Evolutionary conservation across 2,888 invertebrate genomes (phyloP).

Genomic region (Sycophila texana): DNA sequence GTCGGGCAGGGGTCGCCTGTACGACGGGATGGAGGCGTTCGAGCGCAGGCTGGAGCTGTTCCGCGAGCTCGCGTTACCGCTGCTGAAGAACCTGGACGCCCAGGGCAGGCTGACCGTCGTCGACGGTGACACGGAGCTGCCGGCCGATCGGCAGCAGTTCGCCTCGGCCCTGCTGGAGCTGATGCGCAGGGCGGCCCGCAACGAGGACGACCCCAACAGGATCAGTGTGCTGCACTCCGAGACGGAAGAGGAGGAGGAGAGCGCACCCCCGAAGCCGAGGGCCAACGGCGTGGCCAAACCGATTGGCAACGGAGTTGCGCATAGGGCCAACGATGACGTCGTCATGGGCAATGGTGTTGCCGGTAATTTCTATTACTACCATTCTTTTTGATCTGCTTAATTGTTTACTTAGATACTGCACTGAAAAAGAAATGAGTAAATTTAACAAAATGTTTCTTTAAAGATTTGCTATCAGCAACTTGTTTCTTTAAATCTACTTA

Average conservation of each 20-base stretch:
- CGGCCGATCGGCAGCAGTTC: constrained; percentile 87
- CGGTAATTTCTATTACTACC: constrained; percentile 29
- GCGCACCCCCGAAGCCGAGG: constrained; percentile 63
- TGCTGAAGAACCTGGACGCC: constrained; percentile 90
- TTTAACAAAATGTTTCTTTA: no score
- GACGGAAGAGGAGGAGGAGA: not conserved
- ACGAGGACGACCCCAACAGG: constrained; percentile 59
- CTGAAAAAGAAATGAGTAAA: no score
- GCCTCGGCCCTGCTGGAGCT: constrained; percentile 83
- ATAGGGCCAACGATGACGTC: constrained; percentile 22
- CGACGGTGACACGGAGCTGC: constrained; percentile 90
- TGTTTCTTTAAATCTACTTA: no score
- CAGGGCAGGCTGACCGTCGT: constrained; percentile 90
- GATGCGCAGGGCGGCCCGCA: constrained; percentile 77
- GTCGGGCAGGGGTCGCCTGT: constrained; percentile 87
- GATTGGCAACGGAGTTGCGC: constrained; percentile 72
- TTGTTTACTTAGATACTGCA: no score
- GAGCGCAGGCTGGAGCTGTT: constrained; percentile 89
- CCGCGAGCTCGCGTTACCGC: constrained; percentile 90
- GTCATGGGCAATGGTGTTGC: constrained; percentile 59
- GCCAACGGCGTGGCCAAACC: constrained; percentile 76
- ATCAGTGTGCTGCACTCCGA: constrained; percentile 50
- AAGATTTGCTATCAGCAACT: no score
- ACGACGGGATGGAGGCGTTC: constrained; percentile 92
- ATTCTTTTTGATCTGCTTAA: no score